These are phyloP conservation scores for Tenebrio molitor DNA, from an alignment of 1,140 invertebrate species.

Conservation along the genomic window DNA sequence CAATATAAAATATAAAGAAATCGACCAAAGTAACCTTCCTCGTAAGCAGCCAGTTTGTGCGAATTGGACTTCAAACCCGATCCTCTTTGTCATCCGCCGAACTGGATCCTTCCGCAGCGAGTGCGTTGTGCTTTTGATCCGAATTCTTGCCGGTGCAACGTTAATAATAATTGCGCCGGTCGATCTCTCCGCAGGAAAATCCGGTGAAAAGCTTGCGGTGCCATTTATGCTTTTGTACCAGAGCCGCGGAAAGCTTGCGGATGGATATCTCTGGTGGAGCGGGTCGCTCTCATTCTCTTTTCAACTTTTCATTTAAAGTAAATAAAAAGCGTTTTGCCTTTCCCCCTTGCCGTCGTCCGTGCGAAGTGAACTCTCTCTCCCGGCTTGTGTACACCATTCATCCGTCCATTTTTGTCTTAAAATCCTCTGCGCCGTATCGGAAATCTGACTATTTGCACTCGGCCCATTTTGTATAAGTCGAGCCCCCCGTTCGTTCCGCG, in stretches of 20 bases:
- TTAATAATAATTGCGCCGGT: slow-evolving; percentile 29
- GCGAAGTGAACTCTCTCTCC: slow-evolving; percentile 18
- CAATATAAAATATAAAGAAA: too few relatives aligned
- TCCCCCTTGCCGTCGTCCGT: neutral
- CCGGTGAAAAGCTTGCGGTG: slow-evolving; percentile 23
- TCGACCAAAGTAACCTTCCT: too few relatives aligned
- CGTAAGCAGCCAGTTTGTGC: too few relatives aligned
- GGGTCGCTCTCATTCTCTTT: slow-evolving; percentile 18
- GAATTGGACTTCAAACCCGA: too few relatives aligned
- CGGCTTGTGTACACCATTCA: slow-evolving; percentile 1
- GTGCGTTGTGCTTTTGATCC: neutral
- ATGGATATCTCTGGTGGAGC: neutral
- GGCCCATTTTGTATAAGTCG: neutral
- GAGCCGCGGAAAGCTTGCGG: slow-evolving; percentile 5
- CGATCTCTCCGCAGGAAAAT: neutral
- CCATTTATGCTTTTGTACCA: too few relatives aligned
- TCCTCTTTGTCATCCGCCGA: too few relatives aligned
- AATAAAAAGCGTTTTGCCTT: slow-evolving; percentile 37
- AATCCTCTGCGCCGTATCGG: slow-evolving; percentile 11
- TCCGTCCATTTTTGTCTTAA: slow-evolving; percentile 23
- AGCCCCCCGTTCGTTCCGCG: neutral
- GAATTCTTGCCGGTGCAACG: too few relatives aligned
- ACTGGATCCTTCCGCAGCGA: too few relatives aligned
- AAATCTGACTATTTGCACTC: slow-evolving; percentile 3
- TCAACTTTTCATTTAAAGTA: slow-evolving; percentile 41